phyloP scores from a whole-genome alignment of 2,113 vertebrate genomes.

The Neotragus pygmaeus region DNA sequence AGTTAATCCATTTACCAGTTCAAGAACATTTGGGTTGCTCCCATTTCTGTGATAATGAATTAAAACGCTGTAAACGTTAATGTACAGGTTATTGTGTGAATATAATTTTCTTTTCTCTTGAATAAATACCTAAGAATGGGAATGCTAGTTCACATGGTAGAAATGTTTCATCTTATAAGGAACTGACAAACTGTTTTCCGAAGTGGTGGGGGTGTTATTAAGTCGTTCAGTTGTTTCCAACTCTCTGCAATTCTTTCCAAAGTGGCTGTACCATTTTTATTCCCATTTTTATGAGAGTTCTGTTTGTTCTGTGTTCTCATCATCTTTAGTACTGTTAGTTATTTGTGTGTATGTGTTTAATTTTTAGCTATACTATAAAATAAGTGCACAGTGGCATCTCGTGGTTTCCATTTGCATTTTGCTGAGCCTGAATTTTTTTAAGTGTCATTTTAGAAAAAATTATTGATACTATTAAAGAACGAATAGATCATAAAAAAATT shows the following conservation, averaged over 20 bases:
- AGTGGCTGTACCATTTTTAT: neutral
- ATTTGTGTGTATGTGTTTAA: neutral
- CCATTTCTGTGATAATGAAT: neutral
- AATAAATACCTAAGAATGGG: neutral
- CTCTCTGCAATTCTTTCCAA: neutral
- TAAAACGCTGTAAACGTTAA: neutral
- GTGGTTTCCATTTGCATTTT: neutral
- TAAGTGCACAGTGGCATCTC: neutral
- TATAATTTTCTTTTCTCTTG: neutral
- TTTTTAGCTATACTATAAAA: neutral
- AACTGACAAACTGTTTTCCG: neutral
- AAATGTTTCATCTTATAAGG: neutral
- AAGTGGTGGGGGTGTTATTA: neutral
- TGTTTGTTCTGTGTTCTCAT: neutral
- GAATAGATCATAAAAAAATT: neutral
- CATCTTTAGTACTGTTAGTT: neutral
- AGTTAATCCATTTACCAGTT: neutral
- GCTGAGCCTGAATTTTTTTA: neutral
- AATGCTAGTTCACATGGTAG: neutral
- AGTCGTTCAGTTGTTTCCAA: neutral
- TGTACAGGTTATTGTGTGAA: neutral
- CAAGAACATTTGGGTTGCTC: neutral
- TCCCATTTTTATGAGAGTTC: neutral
- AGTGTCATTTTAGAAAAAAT: neutral
- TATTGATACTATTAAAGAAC: neutral